Evolutionary conservation across 1,140 invertebrate genomes (phyloP).

Genomic region (Sweltsa coloradensis): DNA sequence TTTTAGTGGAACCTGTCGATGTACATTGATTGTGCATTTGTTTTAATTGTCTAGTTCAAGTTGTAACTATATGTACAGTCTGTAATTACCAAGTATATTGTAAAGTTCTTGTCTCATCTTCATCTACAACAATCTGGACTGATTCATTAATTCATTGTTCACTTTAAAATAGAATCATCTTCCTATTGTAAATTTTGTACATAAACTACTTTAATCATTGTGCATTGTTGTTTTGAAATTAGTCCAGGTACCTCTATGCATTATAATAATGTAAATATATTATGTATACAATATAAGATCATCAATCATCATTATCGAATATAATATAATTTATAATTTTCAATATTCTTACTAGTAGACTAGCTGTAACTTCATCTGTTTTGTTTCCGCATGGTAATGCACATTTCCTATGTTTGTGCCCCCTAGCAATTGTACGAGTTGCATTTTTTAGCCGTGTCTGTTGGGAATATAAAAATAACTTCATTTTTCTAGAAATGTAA

Average conservation of each 20-base stretch:
- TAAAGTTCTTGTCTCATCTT: slow-evolving; percentile 14
- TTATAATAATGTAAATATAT: slow-evolving; percentile 12
- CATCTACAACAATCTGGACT: slow-evolving; percentile 8
- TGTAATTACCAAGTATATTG: slow-evolving; percentile 10
- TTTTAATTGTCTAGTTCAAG: too few species aligned
- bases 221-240: slow-evolving; percentile 14
- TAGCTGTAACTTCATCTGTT: too few species aligned
- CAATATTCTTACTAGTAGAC: too few species aligned
- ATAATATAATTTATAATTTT: slow-evolving; percentile 10
- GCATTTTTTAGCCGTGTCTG: too few species aligned
- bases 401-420: too few species aligned
- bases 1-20: too few species aligned
- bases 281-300: slow-evolving; percentile 12
- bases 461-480: slow-evolving; percentile 7
- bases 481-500: background rate
- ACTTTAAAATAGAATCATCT: slow-evolving; percentile 13
- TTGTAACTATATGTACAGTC: slow-evolving; percentile 11
- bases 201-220: slow-evolving; percentile 12
- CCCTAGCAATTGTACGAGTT: too few species aligned
- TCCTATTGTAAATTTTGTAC: slow-evolving; percentile 14
- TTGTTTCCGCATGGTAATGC: too few species aligned
- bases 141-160: slow-evolving; percentile 10
- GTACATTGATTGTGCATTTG: too few species aligned
- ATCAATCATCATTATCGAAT: background rate
- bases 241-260: slow-evolving; percentile 14